Conservation (phyloP, 2,113 vertebrate genomes). For the Sclerurus mexicanus region DNA sequence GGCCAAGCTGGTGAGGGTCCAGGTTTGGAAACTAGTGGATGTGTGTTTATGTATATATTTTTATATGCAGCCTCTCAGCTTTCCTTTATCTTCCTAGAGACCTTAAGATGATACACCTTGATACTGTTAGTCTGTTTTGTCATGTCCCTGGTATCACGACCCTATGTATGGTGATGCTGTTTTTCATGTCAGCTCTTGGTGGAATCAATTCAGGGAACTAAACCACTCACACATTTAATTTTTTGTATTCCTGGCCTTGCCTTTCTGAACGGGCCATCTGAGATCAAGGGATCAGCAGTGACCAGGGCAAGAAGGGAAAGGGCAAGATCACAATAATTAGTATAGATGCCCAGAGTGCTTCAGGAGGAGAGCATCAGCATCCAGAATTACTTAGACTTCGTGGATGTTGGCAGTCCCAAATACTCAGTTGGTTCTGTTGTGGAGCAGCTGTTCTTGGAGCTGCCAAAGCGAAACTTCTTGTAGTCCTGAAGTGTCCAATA, state of each 20-base stretch:
- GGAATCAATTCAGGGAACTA: background rate
- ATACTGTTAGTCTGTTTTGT: background rate
- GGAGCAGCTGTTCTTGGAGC: background rate
- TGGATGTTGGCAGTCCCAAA: background rate
- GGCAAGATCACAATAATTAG: background rate
- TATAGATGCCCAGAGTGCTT: background rate
- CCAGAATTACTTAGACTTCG: background rate
- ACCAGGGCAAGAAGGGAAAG: background rate
- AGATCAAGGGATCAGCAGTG: rapidly evolving
- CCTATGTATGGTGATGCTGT: background rate
- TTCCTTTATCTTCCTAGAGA: background rate
- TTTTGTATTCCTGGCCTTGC: background rate
- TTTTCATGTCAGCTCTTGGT: background rate
- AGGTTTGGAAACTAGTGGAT: background rate
- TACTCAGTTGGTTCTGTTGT: background rate
- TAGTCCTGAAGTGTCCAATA: background rate
- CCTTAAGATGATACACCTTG: background rate
- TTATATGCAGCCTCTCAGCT: background rate
- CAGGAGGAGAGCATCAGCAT: background rate
- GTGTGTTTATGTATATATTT: background rate
- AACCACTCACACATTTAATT: background rate
- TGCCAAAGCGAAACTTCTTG: background rate
- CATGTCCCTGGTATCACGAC: background rate
- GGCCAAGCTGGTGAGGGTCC: background rate
- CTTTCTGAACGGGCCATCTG: background rate